A percentile compares a stretch with the other conserved stretches of the same genome.
Conservation (phyloP, 2,113 vertebrate species). For the Harpagus bidentatus region DNA sequence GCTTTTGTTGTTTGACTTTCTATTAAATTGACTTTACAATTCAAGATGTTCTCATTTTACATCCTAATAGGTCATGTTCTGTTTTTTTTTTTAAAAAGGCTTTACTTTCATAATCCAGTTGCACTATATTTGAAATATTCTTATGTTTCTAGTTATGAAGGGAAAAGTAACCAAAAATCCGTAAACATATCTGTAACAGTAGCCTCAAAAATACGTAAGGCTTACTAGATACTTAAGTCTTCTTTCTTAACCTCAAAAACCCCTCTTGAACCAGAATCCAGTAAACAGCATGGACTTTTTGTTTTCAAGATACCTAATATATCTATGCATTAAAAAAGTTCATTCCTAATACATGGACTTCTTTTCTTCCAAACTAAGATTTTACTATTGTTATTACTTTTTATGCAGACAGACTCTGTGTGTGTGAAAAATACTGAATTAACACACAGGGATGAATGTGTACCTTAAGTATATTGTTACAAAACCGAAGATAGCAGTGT, state of each 20-base stretch:
- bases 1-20: background rate
- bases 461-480: background rate
- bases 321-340: background rate
- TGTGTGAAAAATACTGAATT: background rate
- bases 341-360: background rate
- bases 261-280: background rate
- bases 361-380: background rate
- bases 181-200: background rate
- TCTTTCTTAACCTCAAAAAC: background rate
- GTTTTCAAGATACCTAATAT: background rate
- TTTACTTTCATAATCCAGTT: background rate
- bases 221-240: background rate
- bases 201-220: background rate
- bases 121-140: background rate
- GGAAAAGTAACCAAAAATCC: background rate
- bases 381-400: background rate
- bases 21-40: background rate
- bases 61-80: background rate
- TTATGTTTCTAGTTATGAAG: background rate
- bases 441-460: background rate
- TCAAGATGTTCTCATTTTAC: background rate
- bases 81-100: background rate
- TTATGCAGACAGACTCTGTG: background rate
- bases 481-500: background rate
- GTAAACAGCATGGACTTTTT: background rate